Evolutionary conservation across 2,888 invertebrate genomes (phyloP).

Genomic region (Apotomis turbidana): DNA sequence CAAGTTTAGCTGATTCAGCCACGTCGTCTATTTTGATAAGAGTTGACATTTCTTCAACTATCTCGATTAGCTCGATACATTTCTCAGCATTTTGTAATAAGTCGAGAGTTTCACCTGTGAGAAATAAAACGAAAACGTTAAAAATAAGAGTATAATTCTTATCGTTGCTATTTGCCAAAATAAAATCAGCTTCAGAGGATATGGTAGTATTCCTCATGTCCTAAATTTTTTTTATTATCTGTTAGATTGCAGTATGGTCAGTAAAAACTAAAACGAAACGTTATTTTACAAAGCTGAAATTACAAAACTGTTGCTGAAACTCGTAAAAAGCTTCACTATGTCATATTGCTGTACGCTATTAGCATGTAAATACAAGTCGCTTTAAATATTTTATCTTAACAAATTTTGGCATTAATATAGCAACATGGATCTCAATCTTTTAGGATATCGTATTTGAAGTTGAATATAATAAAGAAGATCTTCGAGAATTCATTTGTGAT

Average conservation of each 20-base stretch:
- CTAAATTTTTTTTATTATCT: too few species aligned
- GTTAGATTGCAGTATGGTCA: not conserved
- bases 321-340: not conserved
- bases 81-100: slow-evolving; percentile 65
- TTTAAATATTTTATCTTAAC: too few species aligned
- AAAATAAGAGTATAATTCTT: not conserved
- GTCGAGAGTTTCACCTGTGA: slow-evolving; percentile 60
- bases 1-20: slow-evolving; percentile 60
- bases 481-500: too few species aligned
- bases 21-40: slow-evolving; percentile 61
- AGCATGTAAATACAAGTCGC: not conserved
- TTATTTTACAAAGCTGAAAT: not conserved
- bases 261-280: not conserved
- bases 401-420: too few species aligned
- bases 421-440: too few species aligned
- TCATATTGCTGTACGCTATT: not conserved
- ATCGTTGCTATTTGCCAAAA: too few species aligned
- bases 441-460: too few species aligned
- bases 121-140: not conserved
- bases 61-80: slow-evolving; percentile 68
- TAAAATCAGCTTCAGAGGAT: too few species aligned
- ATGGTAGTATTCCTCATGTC: too few species aligned
- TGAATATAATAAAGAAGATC: too few species aligned
- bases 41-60: slow-evolving; percentile 67
- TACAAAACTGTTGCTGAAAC: not conserved